phyloP scores from a whole-genome alignment of 2,113 vertebrate species.

The Agapornis roseicollis region DNA sequence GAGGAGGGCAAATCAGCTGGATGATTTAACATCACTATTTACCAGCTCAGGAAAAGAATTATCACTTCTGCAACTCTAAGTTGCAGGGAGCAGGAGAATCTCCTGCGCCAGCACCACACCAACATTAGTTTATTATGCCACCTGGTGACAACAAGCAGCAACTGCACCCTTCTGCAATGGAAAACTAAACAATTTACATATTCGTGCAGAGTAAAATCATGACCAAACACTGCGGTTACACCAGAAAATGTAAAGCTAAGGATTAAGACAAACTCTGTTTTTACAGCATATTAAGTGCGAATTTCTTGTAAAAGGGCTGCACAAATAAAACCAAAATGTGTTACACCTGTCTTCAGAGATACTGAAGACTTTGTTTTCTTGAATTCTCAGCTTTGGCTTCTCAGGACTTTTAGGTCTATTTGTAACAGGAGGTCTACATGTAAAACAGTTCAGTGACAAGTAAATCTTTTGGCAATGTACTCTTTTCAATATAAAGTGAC shows the following conservation, averaged over 20 bases:
- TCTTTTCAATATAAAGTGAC: not conserved
- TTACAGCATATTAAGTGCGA: not conserved
- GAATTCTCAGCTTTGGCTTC: not conserved
- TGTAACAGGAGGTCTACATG: not conserved
- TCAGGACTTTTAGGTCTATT: not conserved
- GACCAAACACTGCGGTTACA: not conserved
- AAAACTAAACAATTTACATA: not conserved
- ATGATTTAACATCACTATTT: not conserved
- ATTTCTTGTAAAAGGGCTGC: not conserved
- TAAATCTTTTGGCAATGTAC: fast-evolving
- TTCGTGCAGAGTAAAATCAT: fast-evolving
- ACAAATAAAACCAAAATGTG: not conserved
- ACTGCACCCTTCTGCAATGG: not conserved
- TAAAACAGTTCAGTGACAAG: not conserved
- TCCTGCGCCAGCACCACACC: not conserved
- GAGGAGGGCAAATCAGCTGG: not conserved
- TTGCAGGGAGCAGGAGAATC: not conserved
- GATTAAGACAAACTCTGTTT: not conserved
- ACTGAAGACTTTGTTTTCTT: not conserved
- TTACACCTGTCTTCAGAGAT: not conserved
- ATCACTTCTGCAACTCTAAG: not conserved
- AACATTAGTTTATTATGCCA: not conserved
- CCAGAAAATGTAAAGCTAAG: not conserved
- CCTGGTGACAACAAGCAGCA: not conserved
- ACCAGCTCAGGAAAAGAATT: not conserved